Evolutionary conservation across 2,797 vertebrate species (phyloP), one percentile per base, ranked within the genome.

Genomic region (Silurus lanzhouensis): DNA sequence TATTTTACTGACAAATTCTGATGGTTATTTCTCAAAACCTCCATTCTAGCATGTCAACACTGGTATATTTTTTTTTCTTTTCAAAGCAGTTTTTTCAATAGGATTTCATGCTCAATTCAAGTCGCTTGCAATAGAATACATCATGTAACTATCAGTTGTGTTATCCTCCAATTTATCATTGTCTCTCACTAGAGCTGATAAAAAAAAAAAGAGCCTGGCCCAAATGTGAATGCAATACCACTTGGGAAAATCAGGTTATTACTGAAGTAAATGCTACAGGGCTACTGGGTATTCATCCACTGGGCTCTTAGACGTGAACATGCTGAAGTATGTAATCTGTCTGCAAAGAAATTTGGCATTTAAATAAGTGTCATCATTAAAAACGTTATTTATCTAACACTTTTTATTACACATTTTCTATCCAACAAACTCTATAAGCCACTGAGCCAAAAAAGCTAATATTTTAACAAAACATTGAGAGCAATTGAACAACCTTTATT

Each of bases 281-380:
- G 61, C 67, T 58, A 60, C 27, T 13, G 60, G 60, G 78, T 48
- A 85, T 82, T 67, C 61, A 57, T 85, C 52, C 71, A 76, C 27
- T 46, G 78, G 78, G 68, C 66, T 81, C 70, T 79, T 55, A 80
- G 25, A 55, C 17, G 58, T 17, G 70, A 81, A 76, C 79, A 68
- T 1, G 9, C 68, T 27, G 46, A 44, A 15, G 27, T 57, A 55
- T 3, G 12, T 85, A 85, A 85, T 85, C 79, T 82, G 31, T 85
- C 70, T 82, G 70, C 84, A 85, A 85, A 85, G 84, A 85, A 75
- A 75, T 48, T 27, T 17, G 46, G 48, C 84, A 81, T 85, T 85
- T 85, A 75, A 85, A 67, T 48, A 85, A 61, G 58, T 5, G 77
- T 38, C 72, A 85, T 81, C 72, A 85, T 81, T 61, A 72, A 85